Evolutionary conservation across 2,113 vertebrate species (phyloP).

Genomic region (Chionis minor): DNA sequence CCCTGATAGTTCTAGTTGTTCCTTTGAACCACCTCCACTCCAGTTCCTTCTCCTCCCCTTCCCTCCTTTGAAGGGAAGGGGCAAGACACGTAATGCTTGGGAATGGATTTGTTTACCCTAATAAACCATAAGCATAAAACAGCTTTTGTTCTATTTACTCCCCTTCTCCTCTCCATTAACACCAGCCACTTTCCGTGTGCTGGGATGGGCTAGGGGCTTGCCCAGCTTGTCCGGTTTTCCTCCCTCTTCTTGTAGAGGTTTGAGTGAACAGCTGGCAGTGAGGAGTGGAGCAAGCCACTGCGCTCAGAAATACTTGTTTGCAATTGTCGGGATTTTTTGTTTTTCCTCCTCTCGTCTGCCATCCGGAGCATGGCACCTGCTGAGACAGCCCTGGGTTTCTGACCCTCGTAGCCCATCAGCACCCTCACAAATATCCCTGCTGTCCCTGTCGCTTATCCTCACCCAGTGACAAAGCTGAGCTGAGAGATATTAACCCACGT

Average conservation of each 20-base stretch:
- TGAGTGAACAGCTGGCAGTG: neutral
- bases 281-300: neutral
- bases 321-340: neutral
- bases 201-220: neutral
- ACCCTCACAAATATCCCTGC: neutral
- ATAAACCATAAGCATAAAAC: neutral
- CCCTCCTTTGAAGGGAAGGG: neutral
- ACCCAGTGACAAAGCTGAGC: neutral
- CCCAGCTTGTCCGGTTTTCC: neutral
- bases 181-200: neutral
- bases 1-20: neutral
- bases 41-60: neutral
- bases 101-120: neutral
- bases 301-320: neutral
- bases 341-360: neutral
- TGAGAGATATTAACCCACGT: neutral
- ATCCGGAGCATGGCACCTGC: accelerated
- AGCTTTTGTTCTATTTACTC: neutral
- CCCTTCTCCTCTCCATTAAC: neutral
- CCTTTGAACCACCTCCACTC: constrained; percentile 5
- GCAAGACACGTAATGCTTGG: neutral
- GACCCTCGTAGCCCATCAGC: neutral
- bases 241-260: neutral
- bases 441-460: neutral
- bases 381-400: neutral